Evolutionary conservation across 2,797 vertebrate genomes (phyloP).

Genomic region (Manis javanica): DNA sequence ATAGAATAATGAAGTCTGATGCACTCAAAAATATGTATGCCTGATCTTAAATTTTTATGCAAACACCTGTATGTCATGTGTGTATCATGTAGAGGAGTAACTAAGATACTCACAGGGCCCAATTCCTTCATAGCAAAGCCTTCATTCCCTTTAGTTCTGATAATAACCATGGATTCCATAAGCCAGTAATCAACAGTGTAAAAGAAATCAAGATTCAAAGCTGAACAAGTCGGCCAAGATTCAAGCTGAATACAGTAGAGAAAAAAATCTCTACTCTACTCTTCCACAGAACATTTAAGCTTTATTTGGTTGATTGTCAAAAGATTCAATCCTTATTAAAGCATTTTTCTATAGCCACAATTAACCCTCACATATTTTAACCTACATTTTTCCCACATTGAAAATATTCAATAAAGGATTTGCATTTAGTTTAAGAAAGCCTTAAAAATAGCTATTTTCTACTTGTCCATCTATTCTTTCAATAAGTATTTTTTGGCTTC

Average conservation of each 20-base stretch:
- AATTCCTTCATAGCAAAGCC: background rate
- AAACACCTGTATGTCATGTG: slow-evolving; percentile 12
- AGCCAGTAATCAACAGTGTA: background rate
- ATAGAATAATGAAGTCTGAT: slow-evolving; percentile 71
- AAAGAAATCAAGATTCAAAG: slow-evolving; percentile 44
- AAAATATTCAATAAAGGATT: slow-evolving; percentile 40
- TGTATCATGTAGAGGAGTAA: background rate
- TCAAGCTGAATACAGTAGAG: too few relatives aligned
- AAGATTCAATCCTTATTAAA: background rate
- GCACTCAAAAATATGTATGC: slow-evolving; percentile 7
- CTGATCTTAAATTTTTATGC: slow-evolving; percentile 10
- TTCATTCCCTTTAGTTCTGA: background rate
- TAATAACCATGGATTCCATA: slow-evolving; percentile 54
- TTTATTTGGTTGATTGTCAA: background rate
- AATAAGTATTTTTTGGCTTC: background rate
- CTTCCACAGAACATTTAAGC: background rate
- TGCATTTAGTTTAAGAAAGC: background rate
- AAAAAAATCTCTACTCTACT: background rate
- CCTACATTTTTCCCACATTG: background rate
- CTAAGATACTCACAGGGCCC: background rate
- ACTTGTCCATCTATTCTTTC: background rate
- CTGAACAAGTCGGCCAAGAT: background rate
- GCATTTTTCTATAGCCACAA: background rate
- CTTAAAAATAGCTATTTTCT: slow-evolving; percentile 19
- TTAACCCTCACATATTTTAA: background rate